Evolutionary conservation across 2,797 vertebrate species (phyloP).

Genomic region (Girardinus metallicus): DNA sequence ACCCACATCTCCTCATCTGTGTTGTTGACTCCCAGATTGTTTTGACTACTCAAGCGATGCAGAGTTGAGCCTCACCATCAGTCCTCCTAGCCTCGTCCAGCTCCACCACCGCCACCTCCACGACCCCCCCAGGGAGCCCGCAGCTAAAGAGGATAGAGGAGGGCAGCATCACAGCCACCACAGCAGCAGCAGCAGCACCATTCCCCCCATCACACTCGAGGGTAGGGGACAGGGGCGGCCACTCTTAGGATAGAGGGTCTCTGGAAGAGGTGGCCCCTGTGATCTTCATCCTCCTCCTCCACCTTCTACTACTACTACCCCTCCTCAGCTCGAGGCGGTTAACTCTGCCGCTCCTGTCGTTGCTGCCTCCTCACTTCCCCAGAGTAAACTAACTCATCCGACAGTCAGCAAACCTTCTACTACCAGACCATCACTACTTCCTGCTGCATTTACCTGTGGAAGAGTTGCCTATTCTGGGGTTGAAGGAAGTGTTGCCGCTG

Average conservation of each 20-base stretch:
- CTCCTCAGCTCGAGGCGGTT: slow-evolving; percentile 63
- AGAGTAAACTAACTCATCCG: slow-evolving; percentile 84
- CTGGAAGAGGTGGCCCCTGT: slow-evolving; percentile 81
- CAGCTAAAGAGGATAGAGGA: slow-evolving; percentile 90
- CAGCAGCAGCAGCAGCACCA: slow-evolving; percentile 83
- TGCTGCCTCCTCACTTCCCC: slow-evolving; percentile 84
- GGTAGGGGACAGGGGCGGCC: slow-evolving; percentile 92
- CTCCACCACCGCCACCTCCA: slow-evolving; percentile 73
- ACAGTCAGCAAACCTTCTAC: slow-evolving; percentile 47
- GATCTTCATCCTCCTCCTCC: slow-evolving; percentile 53
- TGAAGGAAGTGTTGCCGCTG: slow-evolving; percentile 65
- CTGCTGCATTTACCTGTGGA: slow-evolving; percentile 53
- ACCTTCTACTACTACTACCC: slow-evolving; percentile 61
- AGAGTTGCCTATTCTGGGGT: slow-evolving; percentile 74
- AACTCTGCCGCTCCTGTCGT: slow-evolving; percentile 63
- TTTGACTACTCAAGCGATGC: slow-evolving; percentile 97
- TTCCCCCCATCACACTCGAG: slow-evolving; percentile 94
- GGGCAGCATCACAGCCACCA: slow-evolving; percentile 84
- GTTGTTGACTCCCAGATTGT: slow-evolving; percentile 99
- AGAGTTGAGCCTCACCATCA: slow-evolving; percentile 92
- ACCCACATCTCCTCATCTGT: slow-evolving; percentile 86
- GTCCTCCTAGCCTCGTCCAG: slow-evolving; percentile 86
- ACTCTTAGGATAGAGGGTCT: slow-evolving; percentile 85
- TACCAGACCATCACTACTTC: slow-evolving; percentile 61
- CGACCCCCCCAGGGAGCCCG: slow-evolving; percentile 85